Percentiles rank a stretch among this genome's conserved stretches.
Conservation (phyloP, 2,888 invertebrate species). For the Erpobdella octoculata region DNA sequence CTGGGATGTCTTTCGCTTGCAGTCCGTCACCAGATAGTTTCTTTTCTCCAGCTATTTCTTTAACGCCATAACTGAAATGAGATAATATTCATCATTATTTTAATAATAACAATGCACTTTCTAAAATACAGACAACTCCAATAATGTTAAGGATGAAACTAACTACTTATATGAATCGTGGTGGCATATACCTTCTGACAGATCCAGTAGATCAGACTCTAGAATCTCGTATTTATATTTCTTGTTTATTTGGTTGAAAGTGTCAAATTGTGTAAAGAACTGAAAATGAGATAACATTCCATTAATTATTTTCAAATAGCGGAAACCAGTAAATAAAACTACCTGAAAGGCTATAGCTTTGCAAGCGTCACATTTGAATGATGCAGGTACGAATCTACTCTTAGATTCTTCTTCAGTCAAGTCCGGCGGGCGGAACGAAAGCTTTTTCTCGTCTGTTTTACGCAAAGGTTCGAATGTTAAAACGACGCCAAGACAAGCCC, state of each 20-base stretch:
- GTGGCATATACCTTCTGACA: not conserved
- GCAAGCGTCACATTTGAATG: conserved; percentile 49
- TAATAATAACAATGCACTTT: too few relatives aligned
- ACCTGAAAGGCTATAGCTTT: conserved; percentile 46
- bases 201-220: conserved; percentile 10
- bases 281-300: not conserved
- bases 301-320: not conserved
- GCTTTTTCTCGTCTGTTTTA: not conserved
- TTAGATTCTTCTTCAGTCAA: conserved; percentile 48
- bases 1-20: not conserved
- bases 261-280: conserved; percentile 2
- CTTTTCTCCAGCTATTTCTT: conserved; percentile 5
- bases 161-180: not conserved
- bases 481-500: too few relatives aligned
- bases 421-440: conserved; percentile 41
- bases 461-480: not conserved
- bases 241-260: not conserved
- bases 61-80: conserved; percentile 14
- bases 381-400: conserved; percentile 45
- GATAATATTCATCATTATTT: not conserved
- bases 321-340: not conserved
- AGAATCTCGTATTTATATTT: conserved; percentile 5
- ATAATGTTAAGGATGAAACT: not conserved
- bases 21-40: conserved; percentile 17
- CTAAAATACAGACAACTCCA: not conserved